Evolutionary conservation across 2,113 vertebrate species (phyloP), one percentile per base, ranked within the genome.

Genomic region (Motacilla alba): DNA sequence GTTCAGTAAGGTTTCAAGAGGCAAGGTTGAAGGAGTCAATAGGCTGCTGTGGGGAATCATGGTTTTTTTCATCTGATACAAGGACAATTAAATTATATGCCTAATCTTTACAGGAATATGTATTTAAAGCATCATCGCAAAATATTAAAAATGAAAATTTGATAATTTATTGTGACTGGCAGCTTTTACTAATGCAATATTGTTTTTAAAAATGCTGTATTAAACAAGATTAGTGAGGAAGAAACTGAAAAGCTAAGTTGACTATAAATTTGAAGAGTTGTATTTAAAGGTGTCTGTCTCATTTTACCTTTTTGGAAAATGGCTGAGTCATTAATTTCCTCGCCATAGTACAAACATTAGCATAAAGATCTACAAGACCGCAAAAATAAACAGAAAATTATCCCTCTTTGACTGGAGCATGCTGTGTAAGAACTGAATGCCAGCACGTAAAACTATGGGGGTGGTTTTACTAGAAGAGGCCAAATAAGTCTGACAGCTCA

Each of bases 1-100:
- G 83, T 97, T 98, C 97, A 96, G 97, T 97, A 97, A 97, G 97
- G 97, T 98, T 98, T 98, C 97, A 98, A 98, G 97, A 98, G 97
- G 97, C 98, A 98, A 98, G 98, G 98, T 98, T 98, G 98, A 98
- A 98, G 95, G 96, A 98, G 98, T 98, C 98, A 97, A 95, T 97
- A 97, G 97, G 97, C 96, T 97, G 97, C 97, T 97, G 92, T 96
- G 96, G 97, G 97, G 97, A 97, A 97, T 97, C 95, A 80, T 94
- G 96, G 47, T 78, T 94, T 86, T 85, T 83, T 92, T 96, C 89
- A 96, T 98, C 96, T 97, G 96, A 98, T 96, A 97, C 96, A 97
- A 98, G 95, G 96, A 96, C 97, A 98, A 98, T 98, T 97, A 97
- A 95, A 98, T 93, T 90, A 95, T 80, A 87, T 52, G 59, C 86